Evolutionary conservation across 1,140 invertebrate species (phyloP).

Genomic region (Drosophila ananassae): DNA sequence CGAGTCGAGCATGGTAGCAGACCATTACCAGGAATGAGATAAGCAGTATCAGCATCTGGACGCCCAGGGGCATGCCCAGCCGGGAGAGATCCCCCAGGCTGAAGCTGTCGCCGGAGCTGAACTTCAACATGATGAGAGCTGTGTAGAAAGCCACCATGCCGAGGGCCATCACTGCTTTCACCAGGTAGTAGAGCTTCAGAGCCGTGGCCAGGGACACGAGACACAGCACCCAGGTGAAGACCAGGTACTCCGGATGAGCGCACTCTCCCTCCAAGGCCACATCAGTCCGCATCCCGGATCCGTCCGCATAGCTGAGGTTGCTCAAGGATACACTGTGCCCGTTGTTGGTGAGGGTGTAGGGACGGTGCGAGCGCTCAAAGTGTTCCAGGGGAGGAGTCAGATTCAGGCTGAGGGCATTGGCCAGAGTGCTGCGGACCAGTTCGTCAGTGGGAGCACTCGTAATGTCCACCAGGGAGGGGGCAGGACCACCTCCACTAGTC

Average conservation of each 20-base stretch:
- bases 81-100: conserved; percentile 55
- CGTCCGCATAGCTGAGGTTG: conserved; percentile 32
- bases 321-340: conserved; percentile 27
- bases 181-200: conserved; percentile 95
- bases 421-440: conserved; percentile 59
- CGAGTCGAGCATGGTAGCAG: conserved; percentile 94
- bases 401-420: conserved; percentile 61
- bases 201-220: conserved; percentile 95
- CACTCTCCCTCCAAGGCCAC: conserved; percentile 78
- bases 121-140: conserved; percentile 88
- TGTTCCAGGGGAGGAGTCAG: conserved; percentile 43
- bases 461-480: conserved; percentile 51
- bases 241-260: conserved; percentile 93
- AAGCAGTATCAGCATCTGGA: conserved; percentile 92
- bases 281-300: conserved; percentile 2
- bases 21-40: conserved; percentile 94
- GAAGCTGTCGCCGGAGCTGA: conserved; percentile 66
- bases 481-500: conserved; percentile 18
- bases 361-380: conserved; percentile 59
- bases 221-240: conserved; percentile 97
- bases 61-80: conserved; percentile 87
- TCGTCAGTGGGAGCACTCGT: conserved; percentile 55
- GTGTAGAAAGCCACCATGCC: conserved; percentile 90
- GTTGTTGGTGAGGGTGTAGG: conserved; percentile 32
- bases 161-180: conserved; percentile 93